Conservation (phyloP, 2,113 vertebrate species). For the Microcebus ravelobensis region DNA sequence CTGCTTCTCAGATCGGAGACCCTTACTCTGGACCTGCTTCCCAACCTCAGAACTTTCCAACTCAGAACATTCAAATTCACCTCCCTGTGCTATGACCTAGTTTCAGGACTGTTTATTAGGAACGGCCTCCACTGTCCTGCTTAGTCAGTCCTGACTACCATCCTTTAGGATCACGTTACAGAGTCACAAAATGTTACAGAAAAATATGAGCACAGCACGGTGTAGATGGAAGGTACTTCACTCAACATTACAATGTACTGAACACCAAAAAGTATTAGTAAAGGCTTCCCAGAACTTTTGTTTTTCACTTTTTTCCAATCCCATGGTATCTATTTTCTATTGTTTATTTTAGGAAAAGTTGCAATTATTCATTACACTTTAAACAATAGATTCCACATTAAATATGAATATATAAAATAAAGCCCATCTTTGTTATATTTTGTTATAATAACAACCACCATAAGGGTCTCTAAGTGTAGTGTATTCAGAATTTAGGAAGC, state of each 20-base stretch:
- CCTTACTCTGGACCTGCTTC: not conserved
- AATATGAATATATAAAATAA: not conserved
- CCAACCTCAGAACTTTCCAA: not conserved
- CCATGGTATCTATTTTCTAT: not conserved
- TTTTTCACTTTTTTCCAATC: not conserved
- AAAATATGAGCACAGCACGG: not conserved
- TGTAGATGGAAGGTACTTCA: not conserved
- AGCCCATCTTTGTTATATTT: not conserved
- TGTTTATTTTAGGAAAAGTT: not conserved
- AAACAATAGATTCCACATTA: not conserved
- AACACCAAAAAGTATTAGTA: not conserved
- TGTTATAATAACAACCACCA: not conserved
- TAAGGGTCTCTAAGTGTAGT: not conserved
- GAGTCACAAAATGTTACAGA: not conserved
- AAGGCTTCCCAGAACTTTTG: not conserved
- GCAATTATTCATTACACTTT: not conserved
- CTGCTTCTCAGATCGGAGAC: not conserved
- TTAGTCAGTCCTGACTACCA: not conserved
- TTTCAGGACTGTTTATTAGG: not conserved
- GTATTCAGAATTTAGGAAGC: not conserved
- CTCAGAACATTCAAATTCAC: not conserved
- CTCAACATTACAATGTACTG: not conserved
- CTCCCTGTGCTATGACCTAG: not conserved
- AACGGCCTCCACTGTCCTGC: not conserved
- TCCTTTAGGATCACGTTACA: not conserved